phyloP scores from a whole-genome alignment of 1,140 invertebrate species.

The Globodera ellingtonae region DNA sequence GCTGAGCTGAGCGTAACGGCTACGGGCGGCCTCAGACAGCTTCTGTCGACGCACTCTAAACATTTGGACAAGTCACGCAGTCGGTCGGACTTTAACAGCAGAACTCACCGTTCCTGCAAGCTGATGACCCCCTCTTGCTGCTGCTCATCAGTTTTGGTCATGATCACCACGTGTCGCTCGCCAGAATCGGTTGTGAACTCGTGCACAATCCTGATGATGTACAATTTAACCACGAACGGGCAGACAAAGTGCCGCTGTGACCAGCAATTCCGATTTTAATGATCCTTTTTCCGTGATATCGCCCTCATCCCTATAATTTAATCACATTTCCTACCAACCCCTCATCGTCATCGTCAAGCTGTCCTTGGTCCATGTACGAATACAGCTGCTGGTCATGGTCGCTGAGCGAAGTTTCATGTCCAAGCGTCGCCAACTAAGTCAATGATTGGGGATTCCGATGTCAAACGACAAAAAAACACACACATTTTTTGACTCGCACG shows the following conservation, averaged over 20 bases:
- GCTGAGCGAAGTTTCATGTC: not conserved
- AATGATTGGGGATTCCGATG: not conserved
- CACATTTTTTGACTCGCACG: slow-evolving; percentile 23
- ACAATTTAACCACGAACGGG: too few relatives aligned
- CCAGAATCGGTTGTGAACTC: slow-evolving; percentile 26
- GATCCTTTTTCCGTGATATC: too few relatives aligned
- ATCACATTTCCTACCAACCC: not conserved
- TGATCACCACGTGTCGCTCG: slow-evolving; percentile 25
- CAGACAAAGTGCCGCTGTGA: too few relatives aligned
- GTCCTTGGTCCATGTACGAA: slow-evolving; percentile 10
- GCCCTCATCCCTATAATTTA: too few relatives aligned
- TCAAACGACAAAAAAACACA: not conserved
- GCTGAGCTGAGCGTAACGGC: slow-evolving; percentile 26
- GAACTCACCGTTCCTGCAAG: slow-evolving; percentile 15
- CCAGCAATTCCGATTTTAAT: too few relatives aligned
- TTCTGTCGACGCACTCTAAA: slow-evolving; percentile 28
- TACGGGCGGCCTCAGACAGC: slow-evolving; percentile 26
- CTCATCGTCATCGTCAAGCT: slow-evolving; percentile 21
- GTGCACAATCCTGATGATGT: slow-evolving; percentile 12
- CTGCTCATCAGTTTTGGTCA: slow-evolving; percentile 19
- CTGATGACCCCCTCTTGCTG: not conserved
- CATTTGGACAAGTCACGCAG: not conserved
- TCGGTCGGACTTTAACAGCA: not conserved
- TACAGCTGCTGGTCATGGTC: slow-evolving; percentile 18
- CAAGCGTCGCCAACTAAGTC: slow-evolving; percentile 13